Evolutionary conservation across 1,140 invertebrate genomes (phyloP).

Genomic region (Saccostrea cuccullata): DNA sequence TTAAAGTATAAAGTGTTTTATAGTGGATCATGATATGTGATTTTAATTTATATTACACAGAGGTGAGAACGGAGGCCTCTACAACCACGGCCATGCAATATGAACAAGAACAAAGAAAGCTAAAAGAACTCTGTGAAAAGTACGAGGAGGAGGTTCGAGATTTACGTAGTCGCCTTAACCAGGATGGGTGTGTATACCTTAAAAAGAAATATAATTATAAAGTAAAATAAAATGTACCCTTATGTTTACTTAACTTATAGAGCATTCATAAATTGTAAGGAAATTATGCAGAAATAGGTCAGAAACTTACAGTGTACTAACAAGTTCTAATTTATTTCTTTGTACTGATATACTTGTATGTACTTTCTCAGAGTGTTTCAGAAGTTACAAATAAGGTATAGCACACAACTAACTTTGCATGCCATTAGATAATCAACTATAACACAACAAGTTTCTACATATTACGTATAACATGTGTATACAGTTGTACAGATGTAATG

Average conservation of each 20-base stretch:
- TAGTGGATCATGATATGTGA: background rate
- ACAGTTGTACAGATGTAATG: too few relatives aligned
- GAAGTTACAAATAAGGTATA: slow-evolving; percentile 16
- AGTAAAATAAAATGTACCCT: background rate
- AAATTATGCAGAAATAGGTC: background rate
- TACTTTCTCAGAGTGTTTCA: background rate
- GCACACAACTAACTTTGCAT: background rate
- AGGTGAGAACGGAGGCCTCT: slow-evolving; percentile 89
- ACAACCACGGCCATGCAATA: slow-evolving; percentile 82
- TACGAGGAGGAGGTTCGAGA: slow-evolving; percentile 83
- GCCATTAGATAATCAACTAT: background rate
- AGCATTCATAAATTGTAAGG: background rate
- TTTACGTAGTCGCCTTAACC: slow-evolving; percentile 79
- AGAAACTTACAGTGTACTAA: background rate
- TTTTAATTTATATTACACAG: slow-evolving; percentile 78
- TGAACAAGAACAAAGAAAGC: slow-evolving; percentile 85
- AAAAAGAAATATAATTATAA: background rate
- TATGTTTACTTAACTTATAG: background rate
- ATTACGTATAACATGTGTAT: too few relatives aligned
- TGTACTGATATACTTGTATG: background rate
- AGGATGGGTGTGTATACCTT: slow-evolving; percentile 70
- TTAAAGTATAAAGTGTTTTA: background rate
- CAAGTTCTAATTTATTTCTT: background rate
- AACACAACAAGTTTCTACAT: background rate
- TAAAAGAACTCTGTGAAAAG: slow-evolving; percentile 82